Evolutionary conservation across 1,140 invertebrate genomes (phyloP), one percentile per base, ranked within the genome.

Genomic region (Akabosia matsudoensis): DNA sequence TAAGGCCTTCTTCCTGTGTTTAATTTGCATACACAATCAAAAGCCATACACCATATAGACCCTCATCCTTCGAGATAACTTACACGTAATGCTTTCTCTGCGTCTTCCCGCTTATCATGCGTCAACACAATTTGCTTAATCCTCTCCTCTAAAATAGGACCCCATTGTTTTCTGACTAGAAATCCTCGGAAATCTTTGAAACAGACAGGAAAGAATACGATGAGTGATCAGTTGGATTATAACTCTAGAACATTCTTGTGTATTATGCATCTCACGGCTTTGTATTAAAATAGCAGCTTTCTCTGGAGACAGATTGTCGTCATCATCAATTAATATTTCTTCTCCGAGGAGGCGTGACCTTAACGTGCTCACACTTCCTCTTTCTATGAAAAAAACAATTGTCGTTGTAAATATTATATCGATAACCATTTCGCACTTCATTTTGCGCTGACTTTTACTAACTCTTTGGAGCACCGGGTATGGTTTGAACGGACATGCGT

Each of bases 241-340:
- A n/a, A n/a, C n/a, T n/a, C n/a, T n/a, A n/a, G n/a, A n/a, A n/a
- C 22, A 45, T 77, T 34, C 72, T 71, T 4, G 33, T 30, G 61
- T 31, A 24, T n/a, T n/a, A n/a, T n/a, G 30, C 73, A 51, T 30
- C 89, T 87, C 85, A 91, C 90, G 88, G 81, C 89, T 90, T 83
- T 91, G 90, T 79, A 90, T 91, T 18, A 91, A 82, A 51, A 88
- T 86, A 4, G 90, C 90, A 30, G 90, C 90, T 80, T 88, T 80
- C 28, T 82, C 81, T 71, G 79, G 75, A 75, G 73, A 16, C 1
- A 37, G 37, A 24, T 74, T 70, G 37, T 78, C 74, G 14, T 67
- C 34, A 26, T 67, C 33, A n/a, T 79, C 74, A 26, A 74, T 33
- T 22, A 56, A 56, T 13, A 51, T 37, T 52, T 79, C 78, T 28